Evolutionary conservation across 2,113 vertebrate genomes (phyloP).

Genomic region (Corythornis vintsioides): DNA sequence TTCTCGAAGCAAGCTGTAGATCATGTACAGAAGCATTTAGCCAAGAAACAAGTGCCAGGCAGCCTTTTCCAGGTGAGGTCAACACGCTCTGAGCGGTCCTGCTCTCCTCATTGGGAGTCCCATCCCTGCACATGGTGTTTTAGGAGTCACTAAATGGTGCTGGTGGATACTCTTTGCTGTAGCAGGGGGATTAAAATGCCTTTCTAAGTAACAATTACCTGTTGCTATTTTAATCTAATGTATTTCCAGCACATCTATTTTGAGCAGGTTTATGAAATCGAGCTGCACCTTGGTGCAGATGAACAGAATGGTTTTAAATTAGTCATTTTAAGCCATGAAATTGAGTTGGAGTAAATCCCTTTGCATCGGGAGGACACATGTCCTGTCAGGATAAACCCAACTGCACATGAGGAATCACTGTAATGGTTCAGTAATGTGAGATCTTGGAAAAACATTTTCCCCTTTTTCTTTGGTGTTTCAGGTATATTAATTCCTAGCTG

Average conservation of each 20-base stretch:
- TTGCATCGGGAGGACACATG: background rate
- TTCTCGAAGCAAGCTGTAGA: constrained; percentile 96
- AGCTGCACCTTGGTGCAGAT: background rate
- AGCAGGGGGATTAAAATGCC: background rate
- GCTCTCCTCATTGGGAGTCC: background rate
- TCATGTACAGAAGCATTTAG: constrained; percentile 91
- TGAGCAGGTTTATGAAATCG: background rate
- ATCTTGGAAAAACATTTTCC: background rate
- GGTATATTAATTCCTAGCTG: background rate
- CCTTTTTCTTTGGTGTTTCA: background rate
- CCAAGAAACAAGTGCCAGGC: constrained; percentile 91
- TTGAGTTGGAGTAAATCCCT: background rate
- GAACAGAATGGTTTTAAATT: background rate
- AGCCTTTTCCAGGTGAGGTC: constrained; percentile 93
- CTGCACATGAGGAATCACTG: background rate
- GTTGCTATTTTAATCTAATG: background rate
- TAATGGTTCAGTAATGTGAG: background rate
- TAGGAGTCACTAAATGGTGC: background rate
- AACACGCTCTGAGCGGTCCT: background rate
- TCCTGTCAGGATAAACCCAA: background rate
- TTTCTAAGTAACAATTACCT: background rate
- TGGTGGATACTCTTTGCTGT: background rate
- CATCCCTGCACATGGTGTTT: background rate
- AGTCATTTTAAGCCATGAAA: background rate
- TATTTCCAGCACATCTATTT: background rate